Evolutionary conservation across 2,113 vertebrate species (phyloP), one percentile per base, ranked within the genome.

Genomic region (Brachyhypopomus occidentalis): DNA sequence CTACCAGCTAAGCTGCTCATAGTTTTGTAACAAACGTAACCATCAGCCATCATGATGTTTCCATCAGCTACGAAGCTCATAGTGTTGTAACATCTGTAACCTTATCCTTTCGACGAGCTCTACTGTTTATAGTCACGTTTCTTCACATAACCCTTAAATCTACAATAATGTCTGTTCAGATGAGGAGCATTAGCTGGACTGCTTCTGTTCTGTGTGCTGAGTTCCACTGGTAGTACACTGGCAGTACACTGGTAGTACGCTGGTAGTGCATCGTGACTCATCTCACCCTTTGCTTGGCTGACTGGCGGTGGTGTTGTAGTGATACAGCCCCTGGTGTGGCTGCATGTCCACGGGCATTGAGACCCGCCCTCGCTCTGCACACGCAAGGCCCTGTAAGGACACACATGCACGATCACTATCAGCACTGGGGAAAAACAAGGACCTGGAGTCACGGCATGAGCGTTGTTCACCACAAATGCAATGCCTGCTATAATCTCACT

Each of bases 281-380:
- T 87, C 91, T 87, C 87, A 95, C 91, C 89, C 90, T 91, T 92
- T 92, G 87, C 91, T 87, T 67, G 93, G 92, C 79, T 93, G 93
- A 88, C 77, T 88, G 87, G 91, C 82, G 64, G 90, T 86, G 60
- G 89, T 91, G 86, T 94, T 92, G 56, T 93, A 94, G 88, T 94
- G 93, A 88, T 92, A 94, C 90, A 94, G 92, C 89, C 92, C 92
- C 88, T 94, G 94, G 83, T 92, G 94, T 85, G 94, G 92, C 91
- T 94, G 94, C 94, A 94, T 94, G 89, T 93, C 92, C 90, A 92
- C 93, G 89, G 91, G 92, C 94, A 94, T 94, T 77, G 92, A 89
- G 89, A 91, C 90, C 85, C 52, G 76, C 64, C 79, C 83, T 83
- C 74, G 67, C 69, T 60, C 86, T 87, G 88, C 89, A 89, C 89